Percentiles rank a stretch among this genome's conserved stretches.
These are phyloP conservation scores for Falco biarmicus DNA, from an alignment of 2,797 vertebrate species.

Conservation along the genomic window DNA sequence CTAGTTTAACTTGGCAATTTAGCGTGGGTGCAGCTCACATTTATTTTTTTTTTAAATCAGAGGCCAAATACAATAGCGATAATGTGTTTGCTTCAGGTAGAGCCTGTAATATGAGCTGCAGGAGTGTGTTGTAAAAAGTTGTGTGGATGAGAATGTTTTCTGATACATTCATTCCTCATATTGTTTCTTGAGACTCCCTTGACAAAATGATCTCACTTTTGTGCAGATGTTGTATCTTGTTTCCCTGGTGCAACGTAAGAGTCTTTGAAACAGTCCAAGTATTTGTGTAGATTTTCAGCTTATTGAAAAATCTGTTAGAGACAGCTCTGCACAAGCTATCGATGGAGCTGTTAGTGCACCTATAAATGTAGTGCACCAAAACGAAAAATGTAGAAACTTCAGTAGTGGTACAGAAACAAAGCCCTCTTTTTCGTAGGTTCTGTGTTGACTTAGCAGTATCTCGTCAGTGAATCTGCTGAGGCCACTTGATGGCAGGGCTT, in stretches of 20 bases:
- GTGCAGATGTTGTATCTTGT: slow-evolving; percentile 52
- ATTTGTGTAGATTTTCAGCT: slow-evolving; percentile 20
- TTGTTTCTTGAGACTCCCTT: slow-evolving; percentile 27
- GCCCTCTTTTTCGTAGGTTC: background rate
- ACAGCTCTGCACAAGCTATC: background rate
- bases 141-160: background rate
- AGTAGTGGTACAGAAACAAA: background rate
- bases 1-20: background rate
- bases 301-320: background rate
- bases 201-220: slow-evolving; percentile 49
- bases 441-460: background rate
- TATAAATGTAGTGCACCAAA: background rate
- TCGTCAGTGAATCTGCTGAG: background rate
- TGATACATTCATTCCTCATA: background rate
- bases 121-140: background rate
- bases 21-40: background rate
- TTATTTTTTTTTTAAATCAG: background rate
- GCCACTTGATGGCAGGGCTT: slow-evolving; percentile 16
- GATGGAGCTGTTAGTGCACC: background rate
- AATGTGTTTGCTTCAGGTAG: background rate
- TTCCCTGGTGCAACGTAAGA: slow-evolving; percentile 45
- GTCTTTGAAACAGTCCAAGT: slow-evolving; percentile 8
- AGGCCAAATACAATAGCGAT: background rate
- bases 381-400: background rate
- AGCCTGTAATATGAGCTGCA: background rate